Conservation (phyloP, 2,888 invertebrate genomes). For the Drosophila greeni region DNA sequence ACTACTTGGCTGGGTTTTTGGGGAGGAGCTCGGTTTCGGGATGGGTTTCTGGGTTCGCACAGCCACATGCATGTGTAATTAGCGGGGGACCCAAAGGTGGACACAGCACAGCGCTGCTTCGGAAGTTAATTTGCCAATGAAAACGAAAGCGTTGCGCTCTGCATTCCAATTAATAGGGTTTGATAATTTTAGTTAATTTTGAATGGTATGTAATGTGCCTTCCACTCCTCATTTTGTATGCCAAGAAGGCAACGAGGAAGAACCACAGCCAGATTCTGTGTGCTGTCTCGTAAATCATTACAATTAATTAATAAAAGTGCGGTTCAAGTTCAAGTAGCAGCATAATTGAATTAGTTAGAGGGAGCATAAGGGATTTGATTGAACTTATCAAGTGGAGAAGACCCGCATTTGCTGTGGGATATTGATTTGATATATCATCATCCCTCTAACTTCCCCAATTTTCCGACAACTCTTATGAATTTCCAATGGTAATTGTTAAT, state of each 20-base stretch:
- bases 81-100: constrained; percentile 15
- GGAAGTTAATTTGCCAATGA: constrained; percentile 65
- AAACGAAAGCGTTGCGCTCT: constrained; percentile 81
- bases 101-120: constrained; percentile 28
- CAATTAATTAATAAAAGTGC: not conserved
- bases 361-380: constrained; percentile 20
- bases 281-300: not conserved
- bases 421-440: not conserved
- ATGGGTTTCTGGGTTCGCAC: constrained; percentile 6
- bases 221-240: not conserved
- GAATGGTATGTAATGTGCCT: not conserved
- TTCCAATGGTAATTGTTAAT: constrained; percentile 5
- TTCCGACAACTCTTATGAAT: constrained; percentile 4
- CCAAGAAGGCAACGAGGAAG: not conserved
- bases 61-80: constrained; percentile 55
- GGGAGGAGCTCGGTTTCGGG: constrained; percentile 7
- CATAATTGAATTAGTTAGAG: constrained; percentile 23
- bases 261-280: not conserved
- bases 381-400: not conserved
- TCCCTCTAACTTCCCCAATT: not conserved
- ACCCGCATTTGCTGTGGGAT: constrained; percentile 19
- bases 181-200: not conserved
- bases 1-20: constrained; percentile 32
- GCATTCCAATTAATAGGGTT: constrained; percentile 2
- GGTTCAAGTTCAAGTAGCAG: constrained; percentile 22